These are phyloP conservation scores for human (Homo sapiens) DNA, from an alignment of 2,113 vertebrate species.

Conservation along the genomic window DNA sequence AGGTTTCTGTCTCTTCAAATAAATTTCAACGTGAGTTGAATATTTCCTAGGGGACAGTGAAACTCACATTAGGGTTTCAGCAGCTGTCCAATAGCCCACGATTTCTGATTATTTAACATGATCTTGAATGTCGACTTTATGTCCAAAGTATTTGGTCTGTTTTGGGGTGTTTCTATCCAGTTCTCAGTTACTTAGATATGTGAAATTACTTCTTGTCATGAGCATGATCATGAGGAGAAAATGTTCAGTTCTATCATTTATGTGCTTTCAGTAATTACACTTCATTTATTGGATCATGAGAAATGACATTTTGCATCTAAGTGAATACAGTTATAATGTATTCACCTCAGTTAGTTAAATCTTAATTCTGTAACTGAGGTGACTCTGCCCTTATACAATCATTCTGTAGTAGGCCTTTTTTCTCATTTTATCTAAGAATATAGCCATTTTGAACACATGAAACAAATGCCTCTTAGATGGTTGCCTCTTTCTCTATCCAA, in stretches of 20 bases:
- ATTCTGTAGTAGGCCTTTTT: background rate
- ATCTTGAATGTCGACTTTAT: conserved; percentile 75
- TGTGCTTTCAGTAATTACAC: conserved; percentile 83
- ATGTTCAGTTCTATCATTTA: conserved; percentile 80
- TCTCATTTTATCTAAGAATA: conserved; percentile 23
- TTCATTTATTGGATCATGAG: conserved; percentile 84
- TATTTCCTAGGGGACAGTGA: conserved; percentile 80
- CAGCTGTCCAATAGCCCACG: conserved; percentile 80
- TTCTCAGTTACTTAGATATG: conserved; percentile 78
- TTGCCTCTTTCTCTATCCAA: conserved; percentile 8
- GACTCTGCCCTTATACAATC: conserved; percentile 79
- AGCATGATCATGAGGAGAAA: conserved; percentile 74
- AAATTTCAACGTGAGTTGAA: conserved; percentile 79
- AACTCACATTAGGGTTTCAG: conserved; percentile 83
- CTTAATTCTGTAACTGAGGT: conserved; percentile 17
- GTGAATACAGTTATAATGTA: conserved; percentile 84
- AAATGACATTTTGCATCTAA: conserved; percentile 83
- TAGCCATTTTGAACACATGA: background rate
- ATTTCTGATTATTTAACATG: conserved; percentile 81
- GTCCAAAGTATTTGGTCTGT: conserved; percentile 77
- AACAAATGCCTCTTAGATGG: background rate
- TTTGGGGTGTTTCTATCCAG: conserved; percentile 71
- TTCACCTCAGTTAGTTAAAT: conserved; percentile 78
- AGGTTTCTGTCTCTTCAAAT: conserved; percentile 78
- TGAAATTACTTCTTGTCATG: conserved; percentile 66